A percentile compares a stretch with the other conserved stretches of the same genome.
Conservation (phyloP, 2,888 invertebrate species). For the Mellilla xanthometata region DNA sequence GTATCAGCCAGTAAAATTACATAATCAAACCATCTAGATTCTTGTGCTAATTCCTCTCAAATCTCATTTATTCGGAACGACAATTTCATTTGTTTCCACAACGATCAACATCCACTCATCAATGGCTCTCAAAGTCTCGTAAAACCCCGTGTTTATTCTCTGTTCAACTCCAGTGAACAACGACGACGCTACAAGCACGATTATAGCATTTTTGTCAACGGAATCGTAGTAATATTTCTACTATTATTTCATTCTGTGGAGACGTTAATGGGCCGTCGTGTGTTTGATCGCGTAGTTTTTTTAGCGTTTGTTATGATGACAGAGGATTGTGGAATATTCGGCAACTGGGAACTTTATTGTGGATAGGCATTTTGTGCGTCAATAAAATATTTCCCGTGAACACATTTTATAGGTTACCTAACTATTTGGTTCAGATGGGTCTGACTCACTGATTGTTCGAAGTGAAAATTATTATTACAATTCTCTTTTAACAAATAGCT, state of each 20-base stretch:
- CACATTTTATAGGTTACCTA: too few species aligned
- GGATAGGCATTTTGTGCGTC: conserved; percentile 10
- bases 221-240: conserved; percentile 41
- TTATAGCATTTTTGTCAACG: conserved; percentile 34
- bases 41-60: too few species aligned
- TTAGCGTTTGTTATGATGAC: conserved; percentile 34
- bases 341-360: conserved; percentile 13
- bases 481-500: too few species aligned
- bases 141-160: conserved; percentile 18
- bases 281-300: conserved; percentile 40
- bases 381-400: conserved; percentile 18
- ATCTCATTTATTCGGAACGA: neutral
- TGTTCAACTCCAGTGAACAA: conserved; percentile 19
- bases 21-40: too few species aligned
- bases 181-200: conserved; percentile 2
- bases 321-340: conserved; percentile 37
- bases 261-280: conserved; percentile 62
- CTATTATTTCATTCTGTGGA: conserved; percentile 44
- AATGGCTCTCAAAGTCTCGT: conserved; percentile 18
- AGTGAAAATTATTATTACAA: too few species aligned
- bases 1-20: too few species aligned
- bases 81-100: conserved; percentile 5
- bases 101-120: conserved; percentile 9
- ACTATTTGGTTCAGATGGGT: neutral
- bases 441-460: neutral